These are phyloP conservation scores for Scleropages formosus DNA, from an alignment of 2,797 vertebrate species.

Conservation along the genomic window DNA sequence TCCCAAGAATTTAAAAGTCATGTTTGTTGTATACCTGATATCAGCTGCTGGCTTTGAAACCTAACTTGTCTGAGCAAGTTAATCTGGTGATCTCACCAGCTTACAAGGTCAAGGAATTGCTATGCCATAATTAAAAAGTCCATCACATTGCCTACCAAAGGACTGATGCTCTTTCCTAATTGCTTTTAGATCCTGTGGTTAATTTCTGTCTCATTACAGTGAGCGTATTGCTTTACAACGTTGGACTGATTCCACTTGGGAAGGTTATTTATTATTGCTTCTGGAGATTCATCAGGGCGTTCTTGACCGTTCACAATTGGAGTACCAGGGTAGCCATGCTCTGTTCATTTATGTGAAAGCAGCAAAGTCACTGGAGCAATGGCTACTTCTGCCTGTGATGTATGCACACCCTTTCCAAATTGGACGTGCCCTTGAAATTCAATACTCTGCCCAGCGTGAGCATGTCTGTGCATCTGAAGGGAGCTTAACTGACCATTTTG, in stretches of 20 bases:
- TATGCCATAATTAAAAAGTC: neutral
- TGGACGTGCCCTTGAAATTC: slow-evolving; percentile 36
- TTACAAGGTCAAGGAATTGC: neutral
- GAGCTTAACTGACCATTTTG: slow-evolving; percentile 55
- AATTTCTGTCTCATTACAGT: slow-evolving; percentile 56
- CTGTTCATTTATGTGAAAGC: neutral
- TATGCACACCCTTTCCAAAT: slow-evolving; percentile 28
- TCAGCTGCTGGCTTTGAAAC: neutral
- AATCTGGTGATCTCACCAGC: too few relatives aligned
- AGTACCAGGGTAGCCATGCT: neutral
- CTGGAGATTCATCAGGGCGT: slow-evolving; percentile 58
- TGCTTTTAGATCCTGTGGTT: slow-evolving; percentile 65
- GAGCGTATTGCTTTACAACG: slow-evolving; percentile 56
- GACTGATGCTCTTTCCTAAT: slow-evolving; percentile 53
- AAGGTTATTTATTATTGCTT: slow-evolving; percentile 57
- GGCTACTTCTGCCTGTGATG: neutral
- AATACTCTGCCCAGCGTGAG: slow-evolving; percentile 20
- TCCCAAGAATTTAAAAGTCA: too few relatives aligned
- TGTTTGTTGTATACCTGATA: neutral
- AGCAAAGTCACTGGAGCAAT: neutral
- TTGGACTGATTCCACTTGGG: slow-evolving; percentile 55
- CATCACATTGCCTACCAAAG: neutral
- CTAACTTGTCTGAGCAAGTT: neutral
- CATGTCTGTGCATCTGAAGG: slow-evolving; percentile 14
- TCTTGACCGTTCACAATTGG: neutral